A percentile compares a stretch with the other conserved stretches of the same genome.
These are phyloP conservation scores for Hymenopus coronatus DNA, from an alignment of 2,888 invertebrate genomes.

Conservation along the genomic window DNA sequence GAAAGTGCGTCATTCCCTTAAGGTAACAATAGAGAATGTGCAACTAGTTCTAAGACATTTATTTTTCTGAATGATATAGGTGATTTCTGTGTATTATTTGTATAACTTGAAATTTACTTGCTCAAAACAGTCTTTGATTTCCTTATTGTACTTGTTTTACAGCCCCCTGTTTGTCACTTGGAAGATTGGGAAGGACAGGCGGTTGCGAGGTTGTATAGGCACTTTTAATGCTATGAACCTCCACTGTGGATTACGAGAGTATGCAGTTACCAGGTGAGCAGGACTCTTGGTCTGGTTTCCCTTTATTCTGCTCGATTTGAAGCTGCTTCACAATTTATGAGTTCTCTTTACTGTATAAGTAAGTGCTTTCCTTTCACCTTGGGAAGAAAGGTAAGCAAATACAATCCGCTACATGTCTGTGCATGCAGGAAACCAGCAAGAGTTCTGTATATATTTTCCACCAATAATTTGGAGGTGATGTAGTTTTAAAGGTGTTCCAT, in stretches of 20 bases:
- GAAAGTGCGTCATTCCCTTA: not conserved
- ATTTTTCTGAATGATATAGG: not conserved
- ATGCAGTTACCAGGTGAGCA: slow-evolving; percentile 81
- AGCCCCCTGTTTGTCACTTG: slow-evolving; percentile 99
- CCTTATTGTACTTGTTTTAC: slow-evolving; percentile 45
- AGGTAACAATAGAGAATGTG: not conserved
- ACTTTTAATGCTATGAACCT: slow-evolving; percentile 97
- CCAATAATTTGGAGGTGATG: slow-evolving; percentile 29
- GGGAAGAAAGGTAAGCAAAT: slow-evolving; percentile 12
- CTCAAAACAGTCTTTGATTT: not conserved
- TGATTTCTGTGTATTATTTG: slow-evolving; percentile 30
- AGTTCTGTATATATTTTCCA: slow-evolving; percentile 17
- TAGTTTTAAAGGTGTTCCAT: slow-evolving; percentile 35
- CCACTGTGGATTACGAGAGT: slow-evolving; percentile 91
- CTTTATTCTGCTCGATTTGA: not conserved
- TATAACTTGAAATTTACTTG: not conserved
- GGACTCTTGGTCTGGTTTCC: slow-evolving; percentile 29
- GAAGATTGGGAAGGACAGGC: slow-evolving; percentile 95
- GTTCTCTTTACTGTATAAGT: not conserved
- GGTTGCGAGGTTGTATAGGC: slow-evolving; percentile 96
- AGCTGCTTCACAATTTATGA: slow-evolving; percentile 17
- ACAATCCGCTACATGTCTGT: not conserved
- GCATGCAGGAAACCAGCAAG: slow-evolving; percentile 24
- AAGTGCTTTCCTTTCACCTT: not conserved
- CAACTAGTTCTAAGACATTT: not conserved